Percentiles rank a stretch among this genome's conserved stretches.
phyloP scores from a whole-genome alignment of 2,797 vertebrate genomes.

The Myripristis jacobus region DNA sequence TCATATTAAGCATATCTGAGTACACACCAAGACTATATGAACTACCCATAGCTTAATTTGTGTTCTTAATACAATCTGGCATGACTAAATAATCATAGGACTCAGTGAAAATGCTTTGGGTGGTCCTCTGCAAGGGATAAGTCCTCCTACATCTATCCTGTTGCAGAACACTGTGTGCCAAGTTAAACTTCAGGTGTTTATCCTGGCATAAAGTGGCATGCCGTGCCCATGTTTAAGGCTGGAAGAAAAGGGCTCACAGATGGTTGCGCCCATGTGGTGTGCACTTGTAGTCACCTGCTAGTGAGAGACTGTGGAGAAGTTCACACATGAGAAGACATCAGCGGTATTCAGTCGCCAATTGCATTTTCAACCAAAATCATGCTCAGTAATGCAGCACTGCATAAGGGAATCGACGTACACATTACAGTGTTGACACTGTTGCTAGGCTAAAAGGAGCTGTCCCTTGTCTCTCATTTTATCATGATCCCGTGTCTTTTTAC shows the following conservation, averaged over 20 bases:
- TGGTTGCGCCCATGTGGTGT: slow-evolving; percentile 41
- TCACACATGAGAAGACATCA: slow-evolving; percentile 13
- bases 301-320: slow-evolving; percentile 1
- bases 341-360: slow-evolving; percentile 6
- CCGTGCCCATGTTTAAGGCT: slow-evolving; percentile 36
- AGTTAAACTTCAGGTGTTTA: slow-evolving; percentile 63
- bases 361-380: slow-evolving; percentile 13
- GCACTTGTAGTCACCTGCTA: slow-evolving; percentile 43
- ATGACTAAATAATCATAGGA: slow-evolving; percentile 28
- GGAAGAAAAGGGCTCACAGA: slow-evolving; percentile 28
- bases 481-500: no score
- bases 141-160: slow-evolving; percentile 40
- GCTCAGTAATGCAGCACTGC: slow-evolving; percentile 5
- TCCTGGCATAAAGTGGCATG: slow-evolving; percentile 47
- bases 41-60: background rate
- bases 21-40: slow-evolving; percentile 7
- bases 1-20: slow-evolving; percentile 17
- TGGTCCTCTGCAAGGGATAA: slow-evolving; percentile 30
- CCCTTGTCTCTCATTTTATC: background rate
- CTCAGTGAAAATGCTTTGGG: slow-evolving; percentile 19
- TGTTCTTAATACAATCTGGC: slow-evolving; percentile 24
- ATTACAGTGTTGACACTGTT: background rate
- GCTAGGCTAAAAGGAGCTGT: background rate
- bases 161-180: slow-evolving; percentile 32
- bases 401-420: background rate